Conservation (phyloP, 2,888 invertebrate genomes). For the Torymus texanus region DNA sequence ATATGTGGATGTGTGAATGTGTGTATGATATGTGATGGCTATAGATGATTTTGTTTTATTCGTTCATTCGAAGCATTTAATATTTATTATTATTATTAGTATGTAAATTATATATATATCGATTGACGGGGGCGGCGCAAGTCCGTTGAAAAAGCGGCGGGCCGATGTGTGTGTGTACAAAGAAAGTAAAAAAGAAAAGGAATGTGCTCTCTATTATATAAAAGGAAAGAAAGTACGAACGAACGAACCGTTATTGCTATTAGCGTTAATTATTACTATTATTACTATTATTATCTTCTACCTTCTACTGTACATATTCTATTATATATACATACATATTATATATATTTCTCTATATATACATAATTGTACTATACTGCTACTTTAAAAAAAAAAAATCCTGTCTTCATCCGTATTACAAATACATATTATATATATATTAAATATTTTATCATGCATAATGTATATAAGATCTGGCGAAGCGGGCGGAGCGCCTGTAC, state of each 20-base stretch:
- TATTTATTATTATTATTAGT: conserved; percentile 8
- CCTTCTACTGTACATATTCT: conserved; percentile 72
- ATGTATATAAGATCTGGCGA: conserved; percentile 55
- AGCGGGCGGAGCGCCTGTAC: not conserved
- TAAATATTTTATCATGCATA: conserved; percentile 51
- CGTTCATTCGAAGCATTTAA: no score
- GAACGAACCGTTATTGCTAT: conserved; percentile 65
- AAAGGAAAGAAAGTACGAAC: no score
- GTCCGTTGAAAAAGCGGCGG: conserved; percentile 68
- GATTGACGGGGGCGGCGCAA: conserved; percentile 68
- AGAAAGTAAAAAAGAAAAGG: no score
- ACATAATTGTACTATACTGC: conserved; percentile 48
- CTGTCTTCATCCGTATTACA: conserved; percentile 49
- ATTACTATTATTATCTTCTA: conserved; percentile 64
- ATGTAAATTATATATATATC: conserved; percentile 63
- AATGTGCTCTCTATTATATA: no score
- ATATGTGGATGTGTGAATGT: conserved; percentile 10
- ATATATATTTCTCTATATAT: conserved; percentile 53
- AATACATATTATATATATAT: conserved; percentile 61
- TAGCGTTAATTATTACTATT: conserved; percentile 61
- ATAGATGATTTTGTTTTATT: no score
- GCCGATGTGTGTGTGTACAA: conserved; percentile 56
- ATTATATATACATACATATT: conserved; percentile 62
- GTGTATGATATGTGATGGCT: conserved; percentile 19
- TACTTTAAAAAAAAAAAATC: conserved; percentile 23